A percentile compares a stretch with the other conserved stretches of the same genome.
These are phyloP conservation scores for Takifugu rubripes DNA, from an alignment of 2,797 vertebrate species.

Conservation along the genomic window DNA sequence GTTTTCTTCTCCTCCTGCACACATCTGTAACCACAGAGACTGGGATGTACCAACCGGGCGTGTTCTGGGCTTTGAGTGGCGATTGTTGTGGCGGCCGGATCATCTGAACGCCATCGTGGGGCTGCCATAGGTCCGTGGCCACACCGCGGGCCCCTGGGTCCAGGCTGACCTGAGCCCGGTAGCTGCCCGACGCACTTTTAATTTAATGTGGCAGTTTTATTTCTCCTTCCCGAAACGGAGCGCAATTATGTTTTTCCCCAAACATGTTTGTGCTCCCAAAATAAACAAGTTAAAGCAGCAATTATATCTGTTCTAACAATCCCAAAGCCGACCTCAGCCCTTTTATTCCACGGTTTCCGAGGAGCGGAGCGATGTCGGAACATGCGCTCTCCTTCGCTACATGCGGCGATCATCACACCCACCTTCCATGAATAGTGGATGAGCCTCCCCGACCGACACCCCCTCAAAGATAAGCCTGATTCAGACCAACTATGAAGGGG, in stretches of 20 bases:
- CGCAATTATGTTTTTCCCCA: neutral
- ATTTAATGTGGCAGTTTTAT: neutral
- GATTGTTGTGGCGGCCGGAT: conserved; percentile 30
- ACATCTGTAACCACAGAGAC: conserved; percentile 34
- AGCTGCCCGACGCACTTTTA: neutral
- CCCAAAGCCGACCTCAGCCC: neutral
- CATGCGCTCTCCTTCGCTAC: conserved; percentile 9
- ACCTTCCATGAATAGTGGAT: conserved; percentile 48
- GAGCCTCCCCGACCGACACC: conserved; percentile 50
- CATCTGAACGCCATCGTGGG: conserved; percentile 29
- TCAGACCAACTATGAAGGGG: conserved; percentile 45
- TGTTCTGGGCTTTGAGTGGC: conserved; percentile 15
- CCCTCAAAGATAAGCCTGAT: conserved; percentile 23
- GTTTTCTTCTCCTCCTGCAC: conserved; percentile 8
- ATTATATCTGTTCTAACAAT: neutral
- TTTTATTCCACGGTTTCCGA: no score
- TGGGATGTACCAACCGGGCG: conserved; percentile 38
- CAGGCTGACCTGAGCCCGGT: neutral
- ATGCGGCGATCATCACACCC: no score
- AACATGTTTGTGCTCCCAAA: neutral
- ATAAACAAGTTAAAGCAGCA: neutral
- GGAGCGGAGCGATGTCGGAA: conserved; percentile 9
- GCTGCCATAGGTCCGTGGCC: conserved; percentile 23
- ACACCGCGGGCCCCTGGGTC: neutral
- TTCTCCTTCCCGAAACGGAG: neutral